Base-by-base conservation (phyloP, 2,797 vertebrate genomes). In the Alca torda region DNA sequence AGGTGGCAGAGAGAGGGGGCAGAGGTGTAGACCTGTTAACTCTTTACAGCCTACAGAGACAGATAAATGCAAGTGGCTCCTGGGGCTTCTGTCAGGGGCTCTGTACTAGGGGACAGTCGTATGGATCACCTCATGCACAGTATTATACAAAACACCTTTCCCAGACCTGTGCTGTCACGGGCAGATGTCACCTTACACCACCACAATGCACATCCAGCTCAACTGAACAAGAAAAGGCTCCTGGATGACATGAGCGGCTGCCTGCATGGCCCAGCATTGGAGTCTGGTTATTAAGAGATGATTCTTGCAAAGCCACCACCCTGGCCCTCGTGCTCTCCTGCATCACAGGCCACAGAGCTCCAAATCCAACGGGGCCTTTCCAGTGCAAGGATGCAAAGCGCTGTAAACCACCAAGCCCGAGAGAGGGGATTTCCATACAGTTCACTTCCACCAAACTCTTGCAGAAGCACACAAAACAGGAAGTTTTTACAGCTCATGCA, bases 1-100 rank as follows among this genome's bases (percentile, higher is more conserved):
- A 92, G 86, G 92, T 56, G 75, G 74, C 90, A 87, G 70, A 64
- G n/a, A 45, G 86, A 90, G 79, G 81, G 90, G 87, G 84, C 83
- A 91, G 90, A 95, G 84, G 84, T 68, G 65, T 69, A 79, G 67
- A 39, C 2, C 67, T 87, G 85, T 95, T 97, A 96, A 96, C 96
- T 72, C 93, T 61, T 59, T 45, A 41, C 0, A 77, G 48, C 18
- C 75, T 68, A 53, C 21, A 33, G 31, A 43, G 63, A 51, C 39
- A 85, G 37, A 5, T 0, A 17, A 37, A 41, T 2, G 1, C 3
- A 8, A 43, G 45, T 24, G 57, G 64, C 33, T 73, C 57, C 41
- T 28, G 69, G 35, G 35, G 83, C 19, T 80, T 21, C 73, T 53
- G 41, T 61, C 60, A 41, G 35, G 46, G 21, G 43, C 57, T 72